These are phyloP conservation scores for Schizothorax lantsangensis DNA, from an alignment of 2,797 vertebrate genomes.

Conservation along the genomic window DNA sequence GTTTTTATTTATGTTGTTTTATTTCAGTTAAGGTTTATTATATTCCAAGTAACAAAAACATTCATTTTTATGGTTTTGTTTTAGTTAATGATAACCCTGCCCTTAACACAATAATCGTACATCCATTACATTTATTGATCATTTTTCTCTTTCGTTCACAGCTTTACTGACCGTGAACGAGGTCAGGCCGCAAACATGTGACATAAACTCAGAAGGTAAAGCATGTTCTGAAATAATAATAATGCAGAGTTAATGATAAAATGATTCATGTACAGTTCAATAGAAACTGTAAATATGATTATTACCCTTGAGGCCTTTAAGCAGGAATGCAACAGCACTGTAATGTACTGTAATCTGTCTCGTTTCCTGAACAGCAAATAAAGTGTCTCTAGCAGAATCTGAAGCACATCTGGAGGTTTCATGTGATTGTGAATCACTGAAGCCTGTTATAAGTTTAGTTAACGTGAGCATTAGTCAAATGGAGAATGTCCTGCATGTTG, in stretches of 20 bases:
- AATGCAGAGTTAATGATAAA: not conserved
- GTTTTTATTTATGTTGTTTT: not conserved
- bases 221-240: not conserved
- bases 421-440: constrained; percentile 14
- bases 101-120: not conserved
- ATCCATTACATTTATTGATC: not conserved
- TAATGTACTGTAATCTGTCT: not conserved
- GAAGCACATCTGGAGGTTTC: not conserved
- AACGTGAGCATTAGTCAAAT: constrained; percentile 1
- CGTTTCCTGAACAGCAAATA: not conserved
- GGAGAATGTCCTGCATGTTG: not conserved
- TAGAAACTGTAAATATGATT: not conserved
- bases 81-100: not conserved
- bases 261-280: not conserved
- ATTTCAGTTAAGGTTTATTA: not conserved
- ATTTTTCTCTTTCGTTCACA: constrained; percentile 9
- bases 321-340: not conserved
- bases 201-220: constrained; percentile 7
- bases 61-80: not conserved
- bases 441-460: not conserved
- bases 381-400: not conserved
- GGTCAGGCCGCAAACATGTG: not conserved
- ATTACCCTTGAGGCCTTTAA: not conserved
- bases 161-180: constrained; percentile 24
- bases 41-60: not conserved